Conservation (phyloP, 2,113 vertebrate genomes). For the Choloepus hoffmanni region DNA sequence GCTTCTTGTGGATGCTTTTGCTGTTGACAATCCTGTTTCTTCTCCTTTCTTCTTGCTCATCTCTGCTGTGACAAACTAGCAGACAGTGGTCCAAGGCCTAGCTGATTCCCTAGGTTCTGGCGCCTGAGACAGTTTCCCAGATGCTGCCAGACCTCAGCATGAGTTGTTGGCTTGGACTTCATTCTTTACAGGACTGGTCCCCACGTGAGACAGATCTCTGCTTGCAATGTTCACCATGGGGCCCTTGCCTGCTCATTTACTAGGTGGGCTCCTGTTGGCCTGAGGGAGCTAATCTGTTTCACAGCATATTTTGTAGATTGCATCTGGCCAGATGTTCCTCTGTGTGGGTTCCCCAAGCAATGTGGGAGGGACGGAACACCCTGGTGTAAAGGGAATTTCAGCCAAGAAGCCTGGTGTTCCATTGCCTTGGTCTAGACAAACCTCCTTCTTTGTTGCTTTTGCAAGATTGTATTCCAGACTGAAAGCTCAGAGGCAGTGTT, state of each 20-base stretch:
- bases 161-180: constrained; percentile 56
- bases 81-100: not conserved
- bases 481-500: not conserved
- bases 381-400: constrained; percentile 51
- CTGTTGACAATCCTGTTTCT: not conserved
- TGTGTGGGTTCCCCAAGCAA: constrained; percentile 73
- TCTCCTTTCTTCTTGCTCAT: not conserved
- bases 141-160: constrained; percentile 50
- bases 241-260: constrained; percentile 61
- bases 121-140: constrained; percentile 38
- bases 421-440: not conserved
- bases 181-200: constrained; percentile 53
- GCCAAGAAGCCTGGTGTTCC: constrained; percentile 66
- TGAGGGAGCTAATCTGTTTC: constrained; percentile 69
- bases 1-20: not conserved
- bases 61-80: not conserved
- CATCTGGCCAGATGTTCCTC: constrained; percentile 79
- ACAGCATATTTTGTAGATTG: constrained; percentile 70
- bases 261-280: constrained; percentile 63
- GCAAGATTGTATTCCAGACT: constrained; percentile 1
- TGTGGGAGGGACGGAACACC: constrained; percentile 76
- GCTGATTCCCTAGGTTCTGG: constrained; percentile 21
- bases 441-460: not conserved
- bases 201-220: constrained; percentile 38
- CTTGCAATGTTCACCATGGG: constrained; percentile 56